Evolutionary conservation across 2,888 invertebrate genomes (phyloP).

Genomic region (Watsonalla cultraria): DNA sequence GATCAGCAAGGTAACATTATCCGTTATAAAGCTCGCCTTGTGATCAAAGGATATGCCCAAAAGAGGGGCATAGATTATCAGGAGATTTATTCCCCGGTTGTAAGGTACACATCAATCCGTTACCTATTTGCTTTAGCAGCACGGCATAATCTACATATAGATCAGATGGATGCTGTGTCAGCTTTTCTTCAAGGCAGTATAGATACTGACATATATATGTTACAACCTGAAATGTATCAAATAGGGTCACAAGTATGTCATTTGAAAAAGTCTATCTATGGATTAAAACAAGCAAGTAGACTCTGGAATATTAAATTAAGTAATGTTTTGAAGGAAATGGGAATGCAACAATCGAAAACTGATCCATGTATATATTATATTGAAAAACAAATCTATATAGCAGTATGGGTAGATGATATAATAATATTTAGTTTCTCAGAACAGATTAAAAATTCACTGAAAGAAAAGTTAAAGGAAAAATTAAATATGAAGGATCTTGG

Average conservation of each 20-base stretch:
- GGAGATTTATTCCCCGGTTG: slow-evolving; percentile 16
- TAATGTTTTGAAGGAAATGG: slow-evolving; percentile 7
- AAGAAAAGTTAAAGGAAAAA: slow-evolving; percentile 7
- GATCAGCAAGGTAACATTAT: slow-evolving; percentile 9
- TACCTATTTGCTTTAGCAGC: slow-evolving; percentile 17
- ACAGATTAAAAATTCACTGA: slow-evolving; percentile 5
- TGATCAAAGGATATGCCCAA: slow-evolving; percentile 17
- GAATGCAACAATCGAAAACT: slow-evolving; percentile 10
- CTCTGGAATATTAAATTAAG: slow-evolving; percentile 19
- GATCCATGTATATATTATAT: slow-evolving; percentile 15
- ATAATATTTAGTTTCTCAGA: slow-evolving; percentile 7
- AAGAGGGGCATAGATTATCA: slow-evolving; percentile 18
- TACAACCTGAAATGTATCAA: slow-evolving; percentile 12
- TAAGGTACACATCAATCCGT: slow-evolving; percentile 10
- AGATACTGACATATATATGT: slow-evolving; percentile 22
- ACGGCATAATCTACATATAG: slow-evolving; percentile 11
- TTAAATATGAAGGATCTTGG: slow-evolving; percentile 13
- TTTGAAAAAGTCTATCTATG: slow-evolving; percentile 18
- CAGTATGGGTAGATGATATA: slow-evolving; percentile 15
- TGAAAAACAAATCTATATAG: slow-evolving; percentile 4
- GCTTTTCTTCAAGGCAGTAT: slow-evolving; percentile 24
- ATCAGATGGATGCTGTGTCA: slow-evolving; percentile 20
- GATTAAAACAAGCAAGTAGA: slow-evolving; percentile 20
- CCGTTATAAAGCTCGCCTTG: slow-evolving; percentile 13
- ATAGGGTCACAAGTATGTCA: slow-evolving; percentile 14